These are phyloP conservation scores for Cacoxenus indagator DNA, from an alignment of 2,888 invertebrate species.

Conservation along the genomic window DNA sequence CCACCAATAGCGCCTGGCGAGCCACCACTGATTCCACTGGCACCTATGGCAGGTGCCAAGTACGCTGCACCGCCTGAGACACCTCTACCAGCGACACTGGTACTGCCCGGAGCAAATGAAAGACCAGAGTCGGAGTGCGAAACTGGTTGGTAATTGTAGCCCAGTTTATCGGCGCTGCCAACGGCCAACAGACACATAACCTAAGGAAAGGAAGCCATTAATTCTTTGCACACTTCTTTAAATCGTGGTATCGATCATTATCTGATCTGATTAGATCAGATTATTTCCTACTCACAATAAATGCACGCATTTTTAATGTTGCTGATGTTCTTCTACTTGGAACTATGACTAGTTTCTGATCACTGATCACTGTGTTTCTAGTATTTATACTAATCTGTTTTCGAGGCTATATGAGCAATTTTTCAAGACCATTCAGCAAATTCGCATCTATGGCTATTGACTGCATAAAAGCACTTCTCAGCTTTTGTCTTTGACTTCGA, in stretches of 20 bases:
- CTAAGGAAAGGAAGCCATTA: conserved; percentile 40
- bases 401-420: conserved; percentile 52
- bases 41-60: conserved; percentile 26
- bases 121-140: conserved; percentile 54
- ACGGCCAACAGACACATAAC: conserved; percentile 59
- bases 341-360: conserved; percentile 52
- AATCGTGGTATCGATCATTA: not conserved
- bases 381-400: conserved; percentile 54
- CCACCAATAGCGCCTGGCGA: not conserved
- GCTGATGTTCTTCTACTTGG: conserved; percentile 47
- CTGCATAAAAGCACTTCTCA: conserved; percentile 42
- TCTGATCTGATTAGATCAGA: not conserved
- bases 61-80: conserved; percentile 23
- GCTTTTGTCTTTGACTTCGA: conserved; percentile 45
- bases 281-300: conserved; percentile 46
- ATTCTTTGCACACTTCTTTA: not conserved
- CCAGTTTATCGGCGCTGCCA: conserved; percentile 60
- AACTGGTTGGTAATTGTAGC: conserved; percentile 63
- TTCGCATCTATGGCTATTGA: not conserved
- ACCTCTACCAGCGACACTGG: conserved; percentile 34
- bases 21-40: conserved; percentile 32
- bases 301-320: conserved; percentile 52
- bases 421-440: conserved; percentile 38
- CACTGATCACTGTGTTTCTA: conserved; percentile 35
- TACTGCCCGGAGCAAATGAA: conserved; percentile 52